Base-by-base conservation (phyloP, 2,888 invertebrate species). In the Neoaliturus tenellus region DNA sequence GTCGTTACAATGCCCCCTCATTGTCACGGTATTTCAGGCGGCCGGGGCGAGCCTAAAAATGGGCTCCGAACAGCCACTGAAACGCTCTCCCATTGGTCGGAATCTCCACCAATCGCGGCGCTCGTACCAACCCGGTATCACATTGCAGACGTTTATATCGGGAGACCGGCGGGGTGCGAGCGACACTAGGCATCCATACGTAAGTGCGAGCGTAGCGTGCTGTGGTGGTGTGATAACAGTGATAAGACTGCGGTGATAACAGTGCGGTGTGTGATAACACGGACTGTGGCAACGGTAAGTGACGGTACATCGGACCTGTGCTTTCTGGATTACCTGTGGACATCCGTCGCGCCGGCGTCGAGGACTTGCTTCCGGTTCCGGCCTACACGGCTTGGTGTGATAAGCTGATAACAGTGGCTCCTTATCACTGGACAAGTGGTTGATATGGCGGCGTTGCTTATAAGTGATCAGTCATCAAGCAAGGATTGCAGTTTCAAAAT, bases 171-270 rank as follows among this genome's bases (percentile, higher is more conserved):
- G 93, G 93, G 93, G 93, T 93, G 93, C 93, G 93, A 94, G 94
- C 95, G 95, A 95, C 97, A 97, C 97, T 97, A 96, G 96, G 97
- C 97, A 97, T 96, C 96, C 95, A 95, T 97, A 96, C 96, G 97
- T 97, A 96, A 97, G 97, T 97, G 89, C 73, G 92, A 48, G 41
- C n/a, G 51, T 28, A 41, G 44, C 44, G 41, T 41, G 75, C 28
- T 41, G 44, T 41, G 25, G 75, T 75, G 75, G 17, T 44, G 75
- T 71, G 71, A 35, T n/a, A n/a, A n/a, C n/a, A 71, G 71, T 75
- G 75, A 75, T 75, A 75, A 75, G 39, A 62, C 28, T 62, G 51
- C 20, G 23, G 71, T 71, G 75, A 75, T 75, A 75, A 75, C 12
- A 71, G 71, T 71, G 28, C 62, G 62, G 62, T 62, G 62, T 62